Percentiles rank a stretch among this genome's conserved stretches.
Evolutionary conservation across 2,113 vertebrate species (phyloP).

Genomic region (Polypterus senegalus): DNA sequence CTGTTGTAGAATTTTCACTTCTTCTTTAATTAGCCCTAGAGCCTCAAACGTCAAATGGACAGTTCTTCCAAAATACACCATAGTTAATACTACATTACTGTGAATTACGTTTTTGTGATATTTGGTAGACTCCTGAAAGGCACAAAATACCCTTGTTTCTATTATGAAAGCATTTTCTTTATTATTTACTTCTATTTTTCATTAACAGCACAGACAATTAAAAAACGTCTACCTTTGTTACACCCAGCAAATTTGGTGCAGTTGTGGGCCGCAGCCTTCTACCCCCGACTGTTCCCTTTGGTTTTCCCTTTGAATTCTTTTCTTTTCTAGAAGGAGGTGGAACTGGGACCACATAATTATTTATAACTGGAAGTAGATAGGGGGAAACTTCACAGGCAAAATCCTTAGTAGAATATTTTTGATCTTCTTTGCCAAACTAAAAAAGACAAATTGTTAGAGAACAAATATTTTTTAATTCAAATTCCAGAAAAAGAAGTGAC

Average conservation of each 20-base stretch:
- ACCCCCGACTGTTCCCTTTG: slow-evolving; percentile 30
- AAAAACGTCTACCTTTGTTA: slow-evolving; percentile 33
- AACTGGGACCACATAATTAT: slow-evolving; percentile 45
- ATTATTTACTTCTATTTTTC: no score
- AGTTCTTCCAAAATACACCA: slow-evolving; percentile 74
- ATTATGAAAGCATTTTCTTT: no score
- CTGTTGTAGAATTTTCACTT: slow-evolving; percentile 81
- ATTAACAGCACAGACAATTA: no score
- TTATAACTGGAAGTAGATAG: slow-evolving; percentile 59
- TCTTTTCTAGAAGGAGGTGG: slow-evolving; percentile 46
- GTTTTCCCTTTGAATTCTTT: slow-evolving; percentile 21
- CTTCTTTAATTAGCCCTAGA: slow-evolving; percentile 49
- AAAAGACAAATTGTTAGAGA: slow-evolving; percentile 14
- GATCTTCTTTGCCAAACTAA: slow-evolving; percentile 49
- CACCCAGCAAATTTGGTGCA: slow-evolving; percentile 37
- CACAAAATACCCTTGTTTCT: slow-evolving; percentile 3
- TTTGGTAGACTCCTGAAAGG: slow-evolving; percentile 45
- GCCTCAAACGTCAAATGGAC: slow-evolving; percentile 55
- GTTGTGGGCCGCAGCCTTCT: slow-evolving; percentile 54
- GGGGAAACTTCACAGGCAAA: slow-evolving; percentile 37
- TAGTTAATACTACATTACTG: slow-evolving; percentile 60
- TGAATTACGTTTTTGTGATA: slow-evolving; percentile 49
- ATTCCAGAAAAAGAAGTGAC: background rate
- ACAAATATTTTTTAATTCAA: background rate
- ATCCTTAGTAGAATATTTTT: slow-evolving; percentile 35